These are phyloP conservation scores for Cairina moschata DNA, from an alignment of 2,113 vertebrate species.

Conservation along the genomic window DNA sequence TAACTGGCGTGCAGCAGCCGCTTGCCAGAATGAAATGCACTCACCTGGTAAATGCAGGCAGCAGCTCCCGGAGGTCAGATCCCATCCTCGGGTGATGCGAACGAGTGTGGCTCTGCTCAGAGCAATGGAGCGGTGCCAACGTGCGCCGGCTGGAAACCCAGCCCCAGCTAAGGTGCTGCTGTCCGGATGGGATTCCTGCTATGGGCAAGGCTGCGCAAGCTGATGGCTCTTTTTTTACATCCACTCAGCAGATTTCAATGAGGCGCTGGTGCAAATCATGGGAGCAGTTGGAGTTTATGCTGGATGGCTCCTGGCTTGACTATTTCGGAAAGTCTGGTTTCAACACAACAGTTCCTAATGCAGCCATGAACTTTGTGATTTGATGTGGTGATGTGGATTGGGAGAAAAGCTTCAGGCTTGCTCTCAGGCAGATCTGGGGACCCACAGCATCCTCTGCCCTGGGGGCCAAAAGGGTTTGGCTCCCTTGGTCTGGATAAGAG, in stretches of 20 bases:
- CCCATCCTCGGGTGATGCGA: not conserved
- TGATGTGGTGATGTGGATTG: fast-evolving
- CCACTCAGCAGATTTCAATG: not conserved
- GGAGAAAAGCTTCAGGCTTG: not conserved
- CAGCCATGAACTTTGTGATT: fast-evolving
- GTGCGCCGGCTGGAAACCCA: not conserved
- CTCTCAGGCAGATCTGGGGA: not conserved
- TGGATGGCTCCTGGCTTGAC: not conserved
- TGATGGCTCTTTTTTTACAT: not conserved
- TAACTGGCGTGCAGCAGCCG: fast-evolving
- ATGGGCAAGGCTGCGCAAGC: not conserved
- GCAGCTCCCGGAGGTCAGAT: not conserved
- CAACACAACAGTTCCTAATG: not conserved
- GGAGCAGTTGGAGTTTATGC: not conserved
- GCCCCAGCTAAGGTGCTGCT: not conserved
- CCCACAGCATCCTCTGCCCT: no score
- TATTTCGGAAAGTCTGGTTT: not conserved
- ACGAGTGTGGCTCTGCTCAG: not conserved
- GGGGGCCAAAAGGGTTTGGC: not conserved
- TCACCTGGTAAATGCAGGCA: not conserved
- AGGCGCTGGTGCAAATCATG: not conserved
- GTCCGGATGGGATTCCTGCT: not conserved
- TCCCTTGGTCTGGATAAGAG: fast-evolving
- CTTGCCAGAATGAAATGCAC: not conserved
- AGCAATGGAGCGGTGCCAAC: not conserved